Evolutionary conservation across 2,113 vertebrate genomes (phyloP).

Genomic region (Polyodon spathula): DNA sequence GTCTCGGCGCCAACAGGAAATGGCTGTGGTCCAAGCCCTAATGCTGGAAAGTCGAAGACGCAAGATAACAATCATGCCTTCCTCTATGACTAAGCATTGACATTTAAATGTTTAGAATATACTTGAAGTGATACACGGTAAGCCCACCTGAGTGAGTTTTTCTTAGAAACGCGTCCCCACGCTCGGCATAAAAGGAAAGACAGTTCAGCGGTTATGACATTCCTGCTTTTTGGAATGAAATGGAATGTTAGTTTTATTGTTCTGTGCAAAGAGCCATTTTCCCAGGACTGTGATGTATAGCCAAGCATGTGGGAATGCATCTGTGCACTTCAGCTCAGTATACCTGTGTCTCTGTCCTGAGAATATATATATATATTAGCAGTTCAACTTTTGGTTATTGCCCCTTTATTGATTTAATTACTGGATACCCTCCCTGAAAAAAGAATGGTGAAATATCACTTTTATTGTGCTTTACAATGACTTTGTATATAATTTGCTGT

Average conservation of each 20-base stretch:
- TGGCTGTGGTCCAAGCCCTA: conserved; percentile 53
- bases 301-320: neutral
- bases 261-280: neutral
- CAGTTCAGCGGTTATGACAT: neutral
- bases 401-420: too few species aligned
- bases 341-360: too few species aligned
- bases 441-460: too few species aligned
- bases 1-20: conserved; percentile 53
- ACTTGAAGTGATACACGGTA: conserved; percentile 51
- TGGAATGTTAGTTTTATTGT: neutral
- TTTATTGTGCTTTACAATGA: too few species aligned
- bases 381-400: too few species aligned
- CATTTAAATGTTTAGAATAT: conserved; percentile 53
- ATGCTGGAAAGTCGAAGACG: conserved; percentile 46
- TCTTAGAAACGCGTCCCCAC: conserved; percentile 33
- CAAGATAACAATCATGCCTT: conserved; percentile 56
- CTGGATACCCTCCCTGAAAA: too few species aligned
- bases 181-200: conserved; percentile 38
- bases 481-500: too few species aligned
- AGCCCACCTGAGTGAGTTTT: too few species aligned
- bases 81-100: conserved; percentile 45
- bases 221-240: conserved; percentile 1
- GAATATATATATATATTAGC: too few species aligned
- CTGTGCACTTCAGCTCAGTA: too few species aligned
- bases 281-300: neutral